These are phyloP conservation scores for Esperia sulphurella DNA, from an alignment of 2,888 invertebrate genomes.

Conservation along the genomic window DNA sequence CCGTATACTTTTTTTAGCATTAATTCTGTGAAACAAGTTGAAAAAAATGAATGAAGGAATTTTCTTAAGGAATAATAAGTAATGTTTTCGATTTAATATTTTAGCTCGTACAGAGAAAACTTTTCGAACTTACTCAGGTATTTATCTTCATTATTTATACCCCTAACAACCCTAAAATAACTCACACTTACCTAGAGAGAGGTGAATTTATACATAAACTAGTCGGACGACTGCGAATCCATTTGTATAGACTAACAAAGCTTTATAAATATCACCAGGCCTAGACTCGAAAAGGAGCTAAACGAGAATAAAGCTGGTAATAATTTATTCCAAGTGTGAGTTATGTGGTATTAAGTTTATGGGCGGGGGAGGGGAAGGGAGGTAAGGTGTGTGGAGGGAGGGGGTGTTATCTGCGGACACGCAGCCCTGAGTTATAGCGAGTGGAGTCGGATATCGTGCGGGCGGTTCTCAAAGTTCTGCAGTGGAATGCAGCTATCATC, in stretches of 20 bases:
- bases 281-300: slow-evolving; percentile 52
- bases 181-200: too few relatives aligned
- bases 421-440: slow-evolving; percentile 25
- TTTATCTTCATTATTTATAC: too few relatives aligned
- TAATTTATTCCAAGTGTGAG: slow-evolving; percentile 68
- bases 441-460: slow-evolving; percentile 15
- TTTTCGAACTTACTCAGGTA: too few relatives aligned
- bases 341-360: slow-evolving; percentile 68
- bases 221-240: slow-evolving; percentile 1
- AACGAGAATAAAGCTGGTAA: slow-evolving; percentile 59
- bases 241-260: slow-evolving; percentile 9
- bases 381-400: slow-evolving; percentile 17
- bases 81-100: too few relatives aligned
- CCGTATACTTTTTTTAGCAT: too few relatives aligned
- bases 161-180: too few relatives aligned
- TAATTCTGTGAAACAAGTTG: too few relatives aligned
- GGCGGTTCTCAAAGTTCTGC: slow-evolving; percentile 1
- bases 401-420: slow-evolving; percentile 42
- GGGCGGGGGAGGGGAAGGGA: slow-evolving; percentile 39
- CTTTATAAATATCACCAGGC: slow-evolving; percentile 33
- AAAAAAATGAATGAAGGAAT: too few relatives aligned
- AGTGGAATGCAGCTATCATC: slow-evolving; percentile 1
- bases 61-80: too few relatives aligned
- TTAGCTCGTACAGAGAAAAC: too few relatives aligned
- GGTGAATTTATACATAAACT: too few relatives aligned